Percentiles rank a stretch among this genome's conserved stretches.
Evolutionary conservation across 2,113 vertebrate genomes (phyloP).

Genomic region (Ceyx margarethae): DNA sequence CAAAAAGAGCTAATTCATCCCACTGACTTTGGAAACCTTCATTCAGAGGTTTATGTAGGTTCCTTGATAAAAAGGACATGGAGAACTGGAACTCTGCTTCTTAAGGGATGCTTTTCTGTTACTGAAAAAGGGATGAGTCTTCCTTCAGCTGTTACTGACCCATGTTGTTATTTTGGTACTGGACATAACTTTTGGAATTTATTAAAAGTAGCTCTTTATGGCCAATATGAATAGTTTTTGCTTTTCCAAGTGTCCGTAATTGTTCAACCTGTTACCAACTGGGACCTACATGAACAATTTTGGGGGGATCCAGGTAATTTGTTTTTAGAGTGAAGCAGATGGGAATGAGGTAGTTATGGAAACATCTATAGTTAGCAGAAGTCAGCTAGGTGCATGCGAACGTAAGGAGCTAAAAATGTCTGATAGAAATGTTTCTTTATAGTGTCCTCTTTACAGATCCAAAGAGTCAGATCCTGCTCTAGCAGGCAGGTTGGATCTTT

Average conservation of each 20-base stretch:
- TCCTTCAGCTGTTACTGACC: background rate
- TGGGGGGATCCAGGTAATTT: background rate
- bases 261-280: background rate
- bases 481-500: no score
- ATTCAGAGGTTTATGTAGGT: background rate
- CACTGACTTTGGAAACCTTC: background rate
- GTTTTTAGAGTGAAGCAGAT: background rate
- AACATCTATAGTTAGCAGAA: background rate
- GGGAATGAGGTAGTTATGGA: background rate
- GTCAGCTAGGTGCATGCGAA: background rate
- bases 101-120: background rate
- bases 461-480: background rate
- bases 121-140: background rate
- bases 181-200: background rate
- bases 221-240: background rate
- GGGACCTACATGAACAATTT: background rate
- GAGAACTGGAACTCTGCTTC: background rate
- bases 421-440: background rate
- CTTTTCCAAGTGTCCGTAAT: background rate
- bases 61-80: background rate
- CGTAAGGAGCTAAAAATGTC: background rate
- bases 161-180: background rate
- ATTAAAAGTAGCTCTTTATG: background rate
- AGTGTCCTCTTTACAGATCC: background rate
- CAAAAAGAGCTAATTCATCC: background rate